Conservation (phyloP, 2,113 vertebrate genomes). For the Nerophis ophidion region DNA sequence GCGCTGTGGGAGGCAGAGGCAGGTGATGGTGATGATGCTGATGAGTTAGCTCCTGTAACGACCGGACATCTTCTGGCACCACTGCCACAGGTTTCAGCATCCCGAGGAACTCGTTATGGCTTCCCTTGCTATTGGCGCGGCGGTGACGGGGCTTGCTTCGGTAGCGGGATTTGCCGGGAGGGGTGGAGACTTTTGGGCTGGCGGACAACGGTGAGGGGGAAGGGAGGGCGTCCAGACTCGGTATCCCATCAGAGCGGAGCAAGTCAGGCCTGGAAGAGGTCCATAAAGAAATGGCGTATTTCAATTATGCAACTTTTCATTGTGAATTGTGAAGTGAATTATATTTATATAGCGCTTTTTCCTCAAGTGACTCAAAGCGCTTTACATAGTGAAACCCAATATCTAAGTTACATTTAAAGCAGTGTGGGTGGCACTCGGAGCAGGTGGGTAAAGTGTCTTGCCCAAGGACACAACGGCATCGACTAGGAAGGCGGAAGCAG, state of each 20-base stretch:
- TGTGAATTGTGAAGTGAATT: too few species aligned
- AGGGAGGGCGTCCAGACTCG: conserved; percentile 77
- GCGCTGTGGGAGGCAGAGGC: conserved; percentile 40
- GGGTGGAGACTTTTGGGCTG: conserved; percentile 88
- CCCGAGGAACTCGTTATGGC: conserved; percentile 84
- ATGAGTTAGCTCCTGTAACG: conserved; percentile 60
- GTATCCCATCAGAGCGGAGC: conserved; percentile 88
- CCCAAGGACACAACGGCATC: too few species aligned
- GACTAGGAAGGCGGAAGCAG: too few species aligned
- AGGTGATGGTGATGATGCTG: conserved; percentile 60
- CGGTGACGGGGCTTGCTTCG: conserved; percentile 93
- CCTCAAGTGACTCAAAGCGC: too few species aligned
- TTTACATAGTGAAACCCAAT: too few species aligned
- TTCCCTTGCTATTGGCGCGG: conserved; percentile 91
- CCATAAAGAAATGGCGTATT: not conserved
- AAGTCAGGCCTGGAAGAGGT: conserved; percentile 81
- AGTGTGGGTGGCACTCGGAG: too few species aligned
- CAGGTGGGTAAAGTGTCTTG: too few species aligned
- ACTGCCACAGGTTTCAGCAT: conserved; percentile 74
- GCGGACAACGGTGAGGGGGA: conserved; percentile 82
- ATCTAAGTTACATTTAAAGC: too few species aligned
- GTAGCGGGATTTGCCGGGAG: conserved; percentile 84
- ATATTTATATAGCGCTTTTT: too few species aligned
- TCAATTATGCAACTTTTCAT: not conserved
- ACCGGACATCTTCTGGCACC: conserved; percentile 64